Conservation (phyloP, 2,888 invertebrate genomes). For the Nymphalis polychloros region DNA sequence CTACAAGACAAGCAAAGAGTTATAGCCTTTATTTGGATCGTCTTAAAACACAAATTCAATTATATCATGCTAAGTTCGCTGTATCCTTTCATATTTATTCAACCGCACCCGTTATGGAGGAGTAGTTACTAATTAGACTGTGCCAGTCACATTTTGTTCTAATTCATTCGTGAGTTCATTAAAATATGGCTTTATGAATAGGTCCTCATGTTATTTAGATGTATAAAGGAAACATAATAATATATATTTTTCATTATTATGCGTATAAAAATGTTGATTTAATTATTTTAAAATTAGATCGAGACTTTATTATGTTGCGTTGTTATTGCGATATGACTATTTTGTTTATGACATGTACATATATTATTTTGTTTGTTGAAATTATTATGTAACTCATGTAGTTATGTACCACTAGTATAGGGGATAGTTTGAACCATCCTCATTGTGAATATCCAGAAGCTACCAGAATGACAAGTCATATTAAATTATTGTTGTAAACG, state of each 20-base stretch:
- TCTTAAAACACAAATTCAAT: not conserved
- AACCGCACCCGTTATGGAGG: slow-evolving; percentile 55
- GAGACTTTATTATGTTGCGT: not conserved
- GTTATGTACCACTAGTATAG: no score
- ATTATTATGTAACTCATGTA: no score
- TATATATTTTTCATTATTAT: not conserved
- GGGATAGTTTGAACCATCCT: no score
- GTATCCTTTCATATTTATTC: slow-evolving; percentile 52
- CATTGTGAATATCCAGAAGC: no score
- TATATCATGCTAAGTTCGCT: not conserved
- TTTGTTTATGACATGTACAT: no score
- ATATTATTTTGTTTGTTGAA: no score
- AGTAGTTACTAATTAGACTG: slow-evolving; percentile 47
- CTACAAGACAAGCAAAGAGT: not conserved
- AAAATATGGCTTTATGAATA: slow-evolving; percentile 12
- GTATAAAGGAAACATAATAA: slow-evolving; percentile 6
- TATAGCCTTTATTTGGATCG: not conserved
- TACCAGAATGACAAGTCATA: no score
- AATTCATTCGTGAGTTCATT: slow-evolving; percentile 22
- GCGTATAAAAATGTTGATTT: slow-evolving; percentile 1
- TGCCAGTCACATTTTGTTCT: slow-evolving; percentile 28
- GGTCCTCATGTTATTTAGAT: slow-evolving; percentile 11
- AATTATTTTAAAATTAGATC: not conserved
- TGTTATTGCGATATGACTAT: not conserved
- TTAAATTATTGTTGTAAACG: no score